phyloP scores from a whole-genome alignment of 2,797 vertebrate genomes.

The Tapera naevia region DNA sequence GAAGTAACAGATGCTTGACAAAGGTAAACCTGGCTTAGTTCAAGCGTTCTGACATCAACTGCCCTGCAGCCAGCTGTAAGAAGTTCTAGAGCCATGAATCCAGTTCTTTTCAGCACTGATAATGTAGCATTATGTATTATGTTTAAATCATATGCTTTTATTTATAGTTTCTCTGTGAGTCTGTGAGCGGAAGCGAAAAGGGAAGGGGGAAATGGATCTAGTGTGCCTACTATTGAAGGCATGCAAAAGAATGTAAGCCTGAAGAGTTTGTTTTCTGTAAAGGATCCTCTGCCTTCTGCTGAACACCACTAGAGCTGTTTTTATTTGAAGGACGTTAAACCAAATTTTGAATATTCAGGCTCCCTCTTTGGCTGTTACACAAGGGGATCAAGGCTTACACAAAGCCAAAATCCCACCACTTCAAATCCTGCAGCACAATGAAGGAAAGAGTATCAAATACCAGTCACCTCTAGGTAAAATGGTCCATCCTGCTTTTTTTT shows the following conservation, averaged over 20 bases:
- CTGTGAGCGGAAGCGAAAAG: neutral
- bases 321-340: neutral
- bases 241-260: neutral
- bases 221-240: neutral
- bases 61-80: neutral
- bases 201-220: neutral
- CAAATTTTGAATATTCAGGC: neutral
- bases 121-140: neutral
- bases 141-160: neutral
- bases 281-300: neutral
- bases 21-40: neutral
- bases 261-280: neutral
- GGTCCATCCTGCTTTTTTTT: neutral
- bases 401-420: neutral
- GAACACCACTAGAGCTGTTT: neutral
- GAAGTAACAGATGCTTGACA: neutral
- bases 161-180: neutral
- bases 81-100: neutral
- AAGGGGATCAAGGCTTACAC: neutral
- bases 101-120: neutral
- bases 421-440: neutral
- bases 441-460: neutral
- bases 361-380: neutral
- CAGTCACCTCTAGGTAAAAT: neutral
- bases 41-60: neutral